These are phyloP conservation scores for Myrmecobius fasciatus DNA, from an alignment of 2,113 vertebrate genomes.

Conservation along the genomic window DNA sequence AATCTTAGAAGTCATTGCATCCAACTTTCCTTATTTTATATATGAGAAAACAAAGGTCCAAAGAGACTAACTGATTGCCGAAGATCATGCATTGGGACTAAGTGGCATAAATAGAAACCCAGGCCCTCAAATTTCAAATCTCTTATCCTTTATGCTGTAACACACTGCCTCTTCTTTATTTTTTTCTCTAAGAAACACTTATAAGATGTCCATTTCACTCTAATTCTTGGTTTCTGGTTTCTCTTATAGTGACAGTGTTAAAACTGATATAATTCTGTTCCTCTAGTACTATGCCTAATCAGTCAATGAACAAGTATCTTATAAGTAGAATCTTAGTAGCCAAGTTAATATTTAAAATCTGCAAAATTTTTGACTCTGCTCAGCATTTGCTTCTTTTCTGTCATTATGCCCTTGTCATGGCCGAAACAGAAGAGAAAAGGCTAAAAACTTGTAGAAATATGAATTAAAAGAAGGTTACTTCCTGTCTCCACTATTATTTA, in stretches of 20 bases:
- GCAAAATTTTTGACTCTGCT: neutral
- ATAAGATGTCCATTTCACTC: neutral
- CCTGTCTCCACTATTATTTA: neutral
- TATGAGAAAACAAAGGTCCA: constrained; percentile 3
- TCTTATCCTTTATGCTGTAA: neutral
- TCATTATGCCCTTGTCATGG: neutral
- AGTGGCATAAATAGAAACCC: neutral
- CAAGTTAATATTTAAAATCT: neutral
- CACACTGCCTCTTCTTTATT: neutral
- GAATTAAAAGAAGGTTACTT: neutral
- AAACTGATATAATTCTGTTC: neutral
- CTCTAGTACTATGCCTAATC: neutral
- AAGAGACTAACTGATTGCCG: constrained; percentile 13
- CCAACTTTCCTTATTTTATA: neutral
- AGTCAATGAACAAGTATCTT: neutral
- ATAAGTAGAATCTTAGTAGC: neutral
- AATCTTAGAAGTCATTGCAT: neutral
- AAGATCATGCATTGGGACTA: neutral
- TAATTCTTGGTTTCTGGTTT: neutral
- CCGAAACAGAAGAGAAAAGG: neutral
- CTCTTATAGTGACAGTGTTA: neutral
- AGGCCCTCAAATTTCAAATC: neutral
- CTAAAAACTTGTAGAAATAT: neutral
- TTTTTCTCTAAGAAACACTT: neutral
- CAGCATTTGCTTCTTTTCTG: neutral